phyloP scores from a whole-genome alignment of 1,140 invertebrate species.

The Orchestia grillus region DNA sequence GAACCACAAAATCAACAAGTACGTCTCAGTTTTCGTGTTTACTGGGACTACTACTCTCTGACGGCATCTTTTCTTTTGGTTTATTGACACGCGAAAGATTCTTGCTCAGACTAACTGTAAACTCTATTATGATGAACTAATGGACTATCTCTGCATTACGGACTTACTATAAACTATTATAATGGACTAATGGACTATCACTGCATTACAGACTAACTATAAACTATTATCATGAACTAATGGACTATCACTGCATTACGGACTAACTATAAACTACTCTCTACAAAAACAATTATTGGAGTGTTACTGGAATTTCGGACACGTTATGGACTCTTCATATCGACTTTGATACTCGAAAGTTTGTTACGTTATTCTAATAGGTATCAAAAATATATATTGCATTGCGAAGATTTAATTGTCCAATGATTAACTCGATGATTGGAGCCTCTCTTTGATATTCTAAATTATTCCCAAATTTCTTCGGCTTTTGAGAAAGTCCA shows the following conservation, averaged over 20 bases:
- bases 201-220: not conserved
- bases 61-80: not conserved
- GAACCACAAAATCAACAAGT: not conserved
- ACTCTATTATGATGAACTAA: too few relatives aligned
- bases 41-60: not conserved
- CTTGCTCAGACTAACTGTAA: too few relatives aligned
- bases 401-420: not conserved
- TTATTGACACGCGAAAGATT: not conserved
- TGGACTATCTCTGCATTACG: not conserved
- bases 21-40: not conserved
- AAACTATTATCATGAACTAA: not conserved
- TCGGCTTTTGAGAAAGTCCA: not conserved
- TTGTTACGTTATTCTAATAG: not conserved
- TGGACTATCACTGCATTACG: not conserved
- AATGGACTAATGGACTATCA: not conserved
- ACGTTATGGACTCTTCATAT: not conserved
- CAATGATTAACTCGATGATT: not conserved
- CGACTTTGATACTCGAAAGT: not conserved
- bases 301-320: not conserved
- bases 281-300: not conserved
- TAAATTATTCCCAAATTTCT: not conserved
- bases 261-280: not conserved
- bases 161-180: not conserved
- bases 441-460: not conserved
- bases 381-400: not conserved